Evolutionary conservation across 2,797 vertebrate genomes (phyloP).

Genomic region (Chrosomus eos): DNA sequence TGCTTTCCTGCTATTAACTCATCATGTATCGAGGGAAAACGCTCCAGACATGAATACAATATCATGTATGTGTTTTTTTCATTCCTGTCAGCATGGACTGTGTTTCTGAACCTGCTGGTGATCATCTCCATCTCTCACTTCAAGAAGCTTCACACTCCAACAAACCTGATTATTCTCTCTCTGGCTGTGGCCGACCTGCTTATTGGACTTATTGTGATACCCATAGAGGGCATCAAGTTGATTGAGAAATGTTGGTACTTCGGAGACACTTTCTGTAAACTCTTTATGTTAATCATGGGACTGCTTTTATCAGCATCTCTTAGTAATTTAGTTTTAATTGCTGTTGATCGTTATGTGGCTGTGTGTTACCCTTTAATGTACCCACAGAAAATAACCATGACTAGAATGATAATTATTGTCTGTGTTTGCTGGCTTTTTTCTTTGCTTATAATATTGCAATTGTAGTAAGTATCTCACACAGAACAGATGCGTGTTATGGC

Average conservation of each 20-base stretch:
- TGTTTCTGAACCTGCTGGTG: neutral
- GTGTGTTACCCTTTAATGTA: neutral
- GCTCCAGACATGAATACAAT: neutral
- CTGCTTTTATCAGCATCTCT: neutral
- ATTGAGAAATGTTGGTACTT: constrained; percentile 17
- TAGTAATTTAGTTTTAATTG: constrained; percentile 20
- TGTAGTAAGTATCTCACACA: neutral
- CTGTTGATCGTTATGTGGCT: neutral
- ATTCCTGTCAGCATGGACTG: neutral
- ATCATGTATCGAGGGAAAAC: constrained; percentile 10
- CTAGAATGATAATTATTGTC: neutral
- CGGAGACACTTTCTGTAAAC: neutral
- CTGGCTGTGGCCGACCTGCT: constrained; percentile 23
- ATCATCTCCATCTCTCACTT: constrained; percentile 43
- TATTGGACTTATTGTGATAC: constrained; percentile 58
- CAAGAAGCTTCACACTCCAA: constrained; percentile 42
- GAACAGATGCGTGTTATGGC: neutral
- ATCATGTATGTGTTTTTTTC: constrained; percentile 2
- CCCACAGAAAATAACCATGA: constrained; percentile 2
- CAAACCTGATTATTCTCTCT: constrained; percentile 38
- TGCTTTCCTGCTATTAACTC: constrained; percentile 28
- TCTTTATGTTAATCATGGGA: neutral
- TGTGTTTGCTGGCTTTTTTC: neutral
- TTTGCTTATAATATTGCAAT: neutral
- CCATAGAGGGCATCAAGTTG: neutral